Evolutionary conservation across 2,888 invertebrate species (phyloP).

Genomic region (Drosophila macrothrix): DNA sequence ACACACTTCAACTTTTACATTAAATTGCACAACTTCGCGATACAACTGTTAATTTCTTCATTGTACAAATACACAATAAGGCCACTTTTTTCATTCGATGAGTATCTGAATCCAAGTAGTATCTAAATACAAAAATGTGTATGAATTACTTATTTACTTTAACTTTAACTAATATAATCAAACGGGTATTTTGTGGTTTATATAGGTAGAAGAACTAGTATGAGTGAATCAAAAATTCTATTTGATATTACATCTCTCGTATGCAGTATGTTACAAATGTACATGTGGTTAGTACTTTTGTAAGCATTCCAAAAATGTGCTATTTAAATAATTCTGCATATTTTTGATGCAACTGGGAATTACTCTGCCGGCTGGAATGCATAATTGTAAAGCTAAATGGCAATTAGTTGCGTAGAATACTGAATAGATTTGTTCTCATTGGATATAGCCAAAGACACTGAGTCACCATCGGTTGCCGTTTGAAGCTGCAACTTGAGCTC

Average conservation of each 20-base stretch:
- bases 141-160: not conserved
- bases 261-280: not conserved
- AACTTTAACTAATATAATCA: not conserved
- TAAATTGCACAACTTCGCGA: not conserved
- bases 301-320: not conserved
- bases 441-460: slow-evolving; percentile 3
- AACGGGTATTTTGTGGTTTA: not conserved
- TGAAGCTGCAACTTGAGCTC: slow-evolving; percentile 5
- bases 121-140: not conserved
- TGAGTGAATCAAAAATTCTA: not conserved
- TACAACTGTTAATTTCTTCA: not conserved
- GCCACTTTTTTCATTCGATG: not conserved
- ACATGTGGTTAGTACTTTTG: not conserved
- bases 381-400: not conserved
- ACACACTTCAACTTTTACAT: not conserved
- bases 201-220: not conserved
- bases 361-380: not conserved
- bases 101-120: not conserved
- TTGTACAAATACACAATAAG: not conserved
- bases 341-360: not conserved
- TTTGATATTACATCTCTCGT: not conserved
- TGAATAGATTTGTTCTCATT: not conserved
- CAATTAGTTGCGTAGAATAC: not conserved
- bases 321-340: not conserved
- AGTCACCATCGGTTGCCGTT: slow-evolving; percentile 19